Evolutionary conservation across 2,797 vertebrate species (phyloP).

Genomic region (Artibeus jamaicensis): DNA sequence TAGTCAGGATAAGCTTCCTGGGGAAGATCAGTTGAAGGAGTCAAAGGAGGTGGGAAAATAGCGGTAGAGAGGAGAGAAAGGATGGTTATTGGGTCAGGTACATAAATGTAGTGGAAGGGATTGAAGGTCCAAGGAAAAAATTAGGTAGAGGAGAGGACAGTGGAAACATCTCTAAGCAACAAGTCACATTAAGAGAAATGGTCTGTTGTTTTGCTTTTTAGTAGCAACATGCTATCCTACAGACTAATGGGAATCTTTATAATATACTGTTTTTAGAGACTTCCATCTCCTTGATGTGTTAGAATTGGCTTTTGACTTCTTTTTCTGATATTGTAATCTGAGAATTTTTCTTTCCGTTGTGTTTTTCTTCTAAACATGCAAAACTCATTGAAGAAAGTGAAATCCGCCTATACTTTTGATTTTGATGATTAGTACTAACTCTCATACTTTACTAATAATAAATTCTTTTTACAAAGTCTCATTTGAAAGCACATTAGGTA

Average conservation of each 20-base stretch:
- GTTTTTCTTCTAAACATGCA: background rate
- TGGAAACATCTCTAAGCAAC: background rate
- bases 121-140: background rate
- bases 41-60: background rate
- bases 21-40: background rate
- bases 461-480: conserved; percentile 8
- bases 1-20: background rate
- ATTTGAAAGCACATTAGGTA: background rate
- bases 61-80: background rate
- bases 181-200: background rate
- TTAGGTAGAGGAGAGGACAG: background rate
- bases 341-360: background rate
- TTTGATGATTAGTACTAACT: conserved; percentile 15
- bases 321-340: background rate
- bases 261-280: background rate
- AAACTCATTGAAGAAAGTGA: background rate
- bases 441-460: background rate
- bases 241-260: background rate
- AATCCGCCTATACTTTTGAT: background rate
- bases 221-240: background rate
- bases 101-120: background rate
- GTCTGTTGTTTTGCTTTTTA: background rate
- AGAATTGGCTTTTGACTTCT: background rate
- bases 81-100: background rate
- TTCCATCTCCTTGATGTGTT: background rate